Evolutionary conservation across 2,797 vertebrate species (phyloP), one percentile per base, ranked within the genome.

Genomic region (Tokudaia tokunoshimensis): DNA sequence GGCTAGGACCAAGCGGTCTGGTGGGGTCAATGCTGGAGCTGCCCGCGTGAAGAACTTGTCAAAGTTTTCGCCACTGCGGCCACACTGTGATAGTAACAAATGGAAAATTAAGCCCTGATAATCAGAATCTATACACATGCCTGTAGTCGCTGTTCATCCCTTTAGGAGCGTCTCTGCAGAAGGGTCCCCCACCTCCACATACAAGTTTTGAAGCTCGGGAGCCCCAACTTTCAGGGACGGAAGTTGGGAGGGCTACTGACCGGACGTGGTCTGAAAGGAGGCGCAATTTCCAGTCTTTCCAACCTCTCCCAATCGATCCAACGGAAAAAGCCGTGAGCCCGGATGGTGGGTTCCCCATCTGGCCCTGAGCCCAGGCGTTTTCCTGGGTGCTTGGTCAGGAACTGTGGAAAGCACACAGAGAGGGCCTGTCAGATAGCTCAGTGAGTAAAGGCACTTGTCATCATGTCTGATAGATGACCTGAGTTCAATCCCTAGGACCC

Each of bases 221-320:
- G 13, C 6, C 41, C 87, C 61, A 19, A 11, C 24, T 6, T 17
- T 17, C 3, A 14, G 34, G 34, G 22, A 55, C 44, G 26, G 9
- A 52, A 17, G 4, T 5, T 57, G 12, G 59, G 55, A 22, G 11
- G 26, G 31, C 9, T 50, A 98, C 99, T 99, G 97, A 99, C 99
- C 98, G 99, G 99, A 97, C 98, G 99, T 94, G 99, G 99, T 97
- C 99, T 99, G 98, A 99, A 99, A 0, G 99, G 99, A 24, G 99
- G 98, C 8, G 98, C 98, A 70, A 99, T 99, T 98, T 99, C 99
- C 97, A 99, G 96, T 70, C 98, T 98, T 97, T 99, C 99, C 97
- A 99, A 98, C 79, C 99, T 98, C 65, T 99, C 99, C 99, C 99
- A 99, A 98, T 99, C 99, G 59, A 99, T 99, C 99, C 99, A 99